Evolutionary conservation across 2,113 vertebrate genomes (phyloP).

Genomic region (Thunnus maccoyii): DNA sequence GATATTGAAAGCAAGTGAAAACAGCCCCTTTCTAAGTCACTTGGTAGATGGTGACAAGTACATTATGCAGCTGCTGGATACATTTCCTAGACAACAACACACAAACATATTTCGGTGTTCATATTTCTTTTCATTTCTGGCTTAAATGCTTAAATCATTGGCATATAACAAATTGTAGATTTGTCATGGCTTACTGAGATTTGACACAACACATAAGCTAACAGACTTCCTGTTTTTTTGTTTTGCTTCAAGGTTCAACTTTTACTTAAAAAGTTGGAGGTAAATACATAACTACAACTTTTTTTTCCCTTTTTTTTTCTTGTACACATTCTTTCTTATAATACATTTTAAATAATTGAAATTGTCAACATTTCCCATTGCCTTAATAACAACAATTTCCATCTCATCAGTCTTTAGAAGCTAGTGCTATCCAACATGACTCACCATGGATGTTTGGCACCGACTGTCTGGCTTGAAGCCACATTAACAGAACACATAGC

Average conservation of each 20-base stretch:
- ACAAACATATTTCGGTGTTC: background rate
- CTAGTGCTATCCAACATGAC: background rate
- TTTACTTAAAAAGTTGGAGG: background rate
- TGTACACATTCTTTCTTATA: background rate
- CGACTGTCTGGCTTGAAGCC: background rate
- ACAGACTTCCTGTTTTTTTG: background rate
- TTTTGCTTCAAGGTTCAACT: background rate
- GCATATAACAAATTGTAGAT: background rate
- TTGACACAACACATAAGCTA: background rate
- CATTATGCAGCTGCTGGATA: conserved; percentile 10
- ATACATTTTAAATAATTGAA: too few relatives aligned
- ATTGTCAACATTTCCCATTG: too few relatives aligned
- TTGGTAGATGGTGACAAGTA: conserved; percentile 8
- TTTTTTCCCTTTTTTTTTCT: background rate
- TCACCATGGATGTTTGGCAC: background rate
- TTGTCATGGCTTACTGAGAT: background rate
- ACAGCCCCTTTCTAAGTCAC: background rate
- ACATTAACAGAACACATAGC: background rate
- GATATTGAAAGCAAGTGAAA: conserved; percentile 45
- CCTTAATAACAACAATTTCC: background rate
- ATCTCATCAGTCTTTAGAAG: background rate
- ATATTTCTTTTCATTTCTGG: background rate
- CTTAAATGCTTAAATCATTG: background rate
- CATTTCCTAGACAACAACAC: background rate
- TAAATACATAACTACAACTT: background rate